Evolutionary conservation across 2,113 vertebrate species (phyloP).

Genomic region (Chroicocephalus ridibundus): DNA sequence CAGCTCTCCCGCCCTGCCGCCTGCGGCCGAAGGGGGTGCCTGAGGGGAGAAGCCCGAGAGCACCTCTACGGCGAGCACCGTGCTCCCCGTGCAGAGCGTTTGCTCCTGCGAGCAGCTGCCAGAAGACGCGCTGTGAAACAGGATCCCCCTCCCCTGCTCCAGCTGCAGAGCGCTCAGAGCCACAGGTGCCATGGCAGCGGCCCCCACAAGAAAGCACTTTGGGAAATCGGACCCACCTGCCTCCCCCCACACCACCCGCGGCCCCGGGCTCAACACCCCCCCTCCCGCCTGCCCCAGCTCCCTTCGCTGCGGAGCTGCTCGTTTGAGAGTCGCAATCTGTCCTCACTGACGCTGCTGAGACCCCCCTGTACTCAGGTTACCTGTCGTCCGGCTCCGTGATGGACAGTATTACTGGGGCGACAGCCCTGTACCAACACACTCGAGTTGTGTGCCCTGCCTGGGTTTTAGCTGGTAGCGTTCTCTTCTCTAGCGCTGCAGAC

Average conservation of each 20-base stretch:
- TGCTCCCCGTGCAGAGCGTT: neutral
- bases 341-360: neutral
- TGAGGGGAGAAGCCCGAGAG: neutral
- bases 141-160: neutral
- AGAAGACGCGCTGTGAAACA: neutral
- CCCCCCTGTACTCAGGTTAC: rapidly evolving
- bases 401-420: neutral
- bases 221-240: neutral
- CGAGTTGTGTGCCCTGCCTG: neutral
- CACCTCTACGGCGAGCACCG: neutral
- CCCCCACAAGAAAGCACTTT: neutral
- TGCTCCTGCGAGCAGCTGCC: neutral
- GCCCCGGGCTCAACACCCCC: neutral
- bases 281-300: neutral
- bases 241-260: neutral
- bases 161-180: neutral
- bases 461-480: neutral
- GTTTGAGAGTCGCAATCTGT: neutral
- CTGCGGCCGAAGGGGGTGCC: neutral
- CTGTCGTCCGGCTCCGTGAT: rapidly evolving
- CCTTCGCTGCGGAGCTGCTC: neutral
- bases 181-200: neutral
- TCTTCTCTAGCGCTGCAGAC: neutral
- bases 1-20: neutral
- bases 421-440: too few species aligned